These are phyloP conservation scores for human DNA, from an alignment of 2,113 vertebrate genomes.

Conservation along the genomic window DNA sequence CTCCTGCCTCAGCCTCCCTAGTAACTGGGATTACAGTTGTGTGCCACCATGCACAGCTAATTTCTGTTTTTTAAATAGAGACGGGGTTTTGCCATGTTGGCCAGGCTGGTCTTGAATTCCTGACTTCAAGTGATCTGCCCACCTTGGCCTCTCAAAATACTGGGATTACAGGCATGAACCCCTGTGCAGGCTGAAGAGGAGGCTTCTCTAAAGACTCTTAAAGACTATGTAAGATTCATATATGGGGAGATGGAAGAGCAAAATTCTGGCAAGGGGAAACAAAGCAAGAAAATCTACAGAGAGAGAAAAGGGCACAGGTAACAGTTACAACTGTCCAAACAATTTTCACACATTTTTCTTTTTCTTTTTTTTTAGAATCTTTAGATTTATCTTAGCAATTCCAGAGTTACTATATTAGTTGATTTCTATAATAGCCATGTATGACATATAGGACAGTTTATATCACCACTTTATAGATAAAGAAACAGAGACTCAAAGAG, in stretches of 20 bases:
- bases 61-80: no score
- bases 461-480: not conserved
- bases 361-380: not conserved
- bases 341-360: not conserved
- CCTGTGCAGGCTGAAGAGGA: no score
- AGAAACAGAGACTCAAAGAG: not conserved
- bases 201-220: not conserved
- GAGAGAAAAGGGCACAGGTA: not conserved
- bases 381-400: not conserved
- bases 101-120: no score
- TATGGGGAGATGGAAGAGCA: not conserved
- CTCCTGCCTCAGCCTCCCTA: no score
- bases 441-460: not conserved
- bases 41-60: no score
- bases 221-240: not conserved
- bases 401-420: not conserved
- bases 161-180: no score
- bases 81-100: no score
- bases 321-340: not conserved
- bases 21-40: no score
- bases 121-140: no score
- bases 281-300: not conserved
- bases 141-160: no score
- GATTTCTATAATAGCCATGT: not conserved
- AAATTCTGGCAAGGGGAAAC: not conserved